A percentile compares a stretch with the other conserved stretches of the same genome.
phyloP scores from a whole-genome alignment of 2,888 invertebrate genomes.

The Idaea dimidiata region DNA sequence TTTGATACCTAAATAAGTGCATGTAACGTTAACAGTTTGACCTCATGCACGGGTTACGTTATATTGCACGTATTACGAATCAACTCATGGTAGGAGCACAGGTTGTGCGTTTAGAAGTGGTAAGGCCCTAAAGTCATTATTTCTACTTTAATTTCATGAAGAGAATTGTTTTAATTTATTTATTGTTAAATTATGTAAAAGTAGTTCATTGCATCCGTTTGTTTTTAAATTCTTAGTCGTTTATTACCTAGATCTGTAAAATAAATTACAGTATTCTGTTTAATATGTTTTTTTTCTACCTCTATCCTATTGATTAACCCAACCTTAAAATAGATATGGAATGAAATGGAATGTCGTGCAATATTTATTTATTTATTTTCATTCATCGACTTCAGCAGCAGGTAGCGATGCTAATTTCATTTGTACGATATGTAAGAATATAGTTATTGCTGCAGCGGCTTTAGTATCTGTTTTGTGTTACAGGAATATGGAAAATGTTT shows the following conservation, averaged over 20 bases:
- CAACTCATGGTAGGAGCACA: neutral
- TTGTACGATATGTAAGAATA: too few species aligned
- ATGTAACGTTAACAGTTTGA: neutral
- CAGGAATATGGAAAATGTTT: too few species aligned
- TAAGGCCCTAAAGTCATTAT: conserved; percentile 34
- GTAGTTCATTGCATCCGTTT: conserved; percentile 45
- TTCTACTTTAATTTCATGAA: conserved; percentile 18
- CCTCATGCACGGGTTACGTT: too few species aligned
- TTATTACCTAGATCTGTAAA: conserved; percentile 65
- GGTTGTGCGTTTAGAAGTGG: neutral
- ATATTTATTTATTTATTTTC: too few species aligned
- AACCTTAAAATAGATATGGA: neutral
- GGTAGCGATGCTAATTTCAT: too few species aligned
- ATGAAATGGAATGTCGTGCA: too few species aligned
- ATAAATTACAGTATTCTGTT: conserved; percentile 78
- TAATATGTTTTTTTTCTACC: conserved; percentile 30
- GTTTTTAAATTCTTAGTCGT: conserved; percentile 58
- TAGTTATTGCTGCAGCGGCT: too few species aligned
- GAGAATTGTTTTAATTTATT: conserved; percentile 29
- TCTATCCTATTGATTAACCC: neutral
- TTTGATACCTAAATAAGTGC: too few species aligned
- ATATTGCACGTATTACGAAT: too few species aligned
- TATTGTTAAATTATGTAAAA: conserved; percentile 39
- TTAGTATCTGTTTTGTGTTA: too few species aligned
- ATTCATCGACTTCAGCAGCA: too few species aligned